Evolutionary conservation across 1,140 invertebrate species (phyloP).

Genomic region (Tyrophagus putrescentiae): DNA sequence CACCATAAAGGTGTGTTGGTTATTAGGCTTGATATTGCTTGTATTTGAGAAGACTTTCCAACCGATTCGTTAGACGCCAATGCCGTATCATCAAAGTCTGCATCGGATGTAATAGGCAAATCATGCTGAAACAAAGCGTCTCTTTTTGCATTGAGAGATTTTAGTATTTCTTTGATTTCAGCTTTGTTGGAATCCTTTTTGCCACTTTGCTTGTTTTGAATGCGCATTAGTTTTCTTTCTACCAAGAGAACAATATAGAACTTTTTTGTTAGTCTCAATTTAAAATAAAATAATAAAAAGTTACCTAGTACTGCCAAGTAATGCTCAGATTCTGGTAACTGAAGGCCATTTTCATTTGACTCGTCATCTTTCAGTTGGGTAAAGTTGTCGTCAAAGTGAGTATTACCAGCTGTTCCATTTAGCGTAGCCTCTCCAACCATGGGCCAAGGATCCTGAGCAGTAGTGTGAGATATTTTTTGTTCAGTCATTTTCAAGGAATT

Average conservation of each 20-base stretch:
- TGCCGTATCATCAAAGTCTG: not conserved
- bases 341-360: conserved; percentile 4
- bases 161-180: not conserved
- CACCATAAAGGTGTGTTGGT: conserved; percentile 5
- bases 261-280: not conserved
- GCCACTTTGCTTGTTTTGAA: not conserved
- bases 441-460: too few species aligned
- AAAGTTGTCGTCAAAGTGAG: conserved; percentile 12
- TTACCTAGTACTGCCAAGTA: not conserved
- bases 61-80: not conserved
- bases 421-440: too few species aligned
- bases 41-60: not conserved
- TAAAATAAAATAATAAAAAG: not conserved
- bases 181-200: not conserved
- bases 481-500: too few species aligned
- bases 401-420: too few species aligned
- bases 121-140: conserved; percentile 7
- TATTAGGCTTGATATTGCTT: conserved; percentile 1
- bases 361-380: not conserved
- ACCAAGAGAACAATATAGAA: not conserved
- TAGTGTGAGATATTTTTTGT: too few species aligned
- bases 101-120: too few species aligned
- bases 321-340: conserved; percentile 1
- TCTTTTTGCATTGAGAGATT: not conserved
- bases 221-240: not conserved